Base-by-base conservation (phyloP, 2,888 invertebrate species). In the Plagiodera versicolora region DNA sequence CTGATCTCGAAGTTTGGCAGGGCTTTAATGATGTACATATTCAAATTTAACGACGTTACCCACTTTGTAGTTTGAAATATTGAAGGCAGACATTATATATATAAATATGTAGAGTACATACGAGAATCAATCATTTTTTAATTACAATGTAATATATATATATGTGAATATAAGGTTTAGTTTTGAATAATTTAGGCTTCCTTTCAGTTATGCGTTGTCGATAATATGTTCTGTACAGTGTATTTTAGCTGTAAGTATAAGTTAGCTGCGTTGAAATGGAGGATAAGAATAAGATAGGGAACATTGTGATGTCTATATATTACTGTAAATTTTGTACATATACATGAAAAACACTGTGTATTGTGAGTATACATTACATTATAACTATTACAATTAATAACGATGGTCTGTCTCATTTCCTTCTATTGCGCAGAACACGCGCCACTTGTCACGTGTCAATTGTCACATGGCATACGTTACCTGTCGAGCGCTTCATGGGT, bases 281-380 rank as follows among this genome's bases (percentile, higher is more conserved):
- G n/a, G n/a, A n/a, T n/a, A n/a, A n/a, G n/a, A n/a, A 79, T 78
- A 80, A 77, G 80, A 78, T 79, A 80, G 79, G 79, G 79, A 80
- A 79, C 80, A 81, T 80, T 81, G 81, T 81, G 81, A 81, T 81
- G 80, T 81, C 80, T 81, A 80, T 80, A 80, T 80, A 79, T 70
- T 79, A 76, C 75, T 81, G 81, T 81, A 81, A 80, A 81, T 81
- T 81, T 81, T 81, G 81, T 81, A 81, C 80, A 81, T 81, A 81
- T 72, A 73, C 74, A 74, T n/a, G n/a, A n/a, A 77, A 79, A 79
- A 80, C 79, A 80, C 77, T 80, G 80, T 81, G 80, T 81, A 81
- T 80, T 81, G 81, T 81, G 80, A 81, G 77, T 79, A 80, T 78
- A 79, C 79, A 80, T 80, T 80, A 80, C 39, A 39, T 80, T 79